phyloP scores from a whole-genome alignment of 2,113 vertebrate genomes.

The Triplophysa dalaica region DNA sequence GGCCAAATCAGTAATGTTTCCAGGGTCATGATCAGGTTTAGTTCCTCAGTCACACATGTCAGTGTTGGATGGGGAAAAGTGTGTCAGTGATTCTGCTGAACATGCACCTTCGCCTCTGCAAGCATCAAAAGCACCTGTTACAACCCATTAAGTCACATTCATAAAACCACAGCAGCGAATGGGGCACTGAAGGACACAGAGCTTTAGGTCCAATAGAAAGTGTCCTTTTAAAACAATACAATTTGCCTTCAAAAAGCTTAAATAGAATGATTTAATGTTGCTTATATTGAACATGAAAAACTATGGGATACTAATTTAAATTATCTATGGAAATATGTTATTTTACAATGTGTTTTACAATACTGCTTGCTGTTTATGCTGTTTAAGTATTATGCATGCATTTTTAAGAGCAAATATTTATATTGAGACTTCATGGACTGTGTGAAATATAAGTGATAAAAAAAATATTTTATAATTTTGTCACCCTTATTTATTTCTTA shows the following conservation, averaged over 20 bases:
- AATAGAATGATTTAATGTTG: neutral
- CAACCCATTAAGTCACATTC: slow-evolving; percentile 1
- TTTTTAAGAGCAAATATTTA: no score
- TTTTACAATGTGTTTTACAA: neutral
- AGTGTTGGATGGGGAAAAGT: neutral
- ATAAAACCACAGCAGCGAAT: neutral
- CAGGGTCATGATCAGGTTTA: slow-evolving; percentile 25
- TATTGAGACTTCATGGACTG: no score
- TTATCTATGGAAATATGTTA: neutral
- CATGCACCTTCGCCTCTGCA: neutral
- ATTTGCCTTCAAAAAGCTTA: neutral
- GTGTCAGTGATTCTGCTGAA: neutral
- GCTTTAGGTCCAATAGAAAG: neutral
- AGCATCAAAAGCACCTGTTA: slow-evolving; percentile 25
- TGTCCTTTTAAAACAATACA: neutral
- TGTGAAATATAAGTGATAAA: no score
- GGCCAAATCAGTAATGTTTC: slow-evolving; percentile 28
- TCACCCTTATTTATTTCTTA: no score
- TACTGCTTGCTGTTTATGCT: no score
- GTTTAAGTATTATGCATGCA: no score
- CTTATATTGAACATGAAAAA: neutral
- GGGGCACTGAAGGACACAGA: neutral
- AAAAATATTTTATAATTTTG: no score
- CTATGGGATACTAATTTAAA: no score
- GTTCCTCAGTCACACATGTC: slow-evolving; percentile 16